Evolutionary conservation across 2,888 invertebrate genomes (phyloP), one percentile per base, ranked within the genome.

Genomic region (Drosophila anomalata): DNA sequence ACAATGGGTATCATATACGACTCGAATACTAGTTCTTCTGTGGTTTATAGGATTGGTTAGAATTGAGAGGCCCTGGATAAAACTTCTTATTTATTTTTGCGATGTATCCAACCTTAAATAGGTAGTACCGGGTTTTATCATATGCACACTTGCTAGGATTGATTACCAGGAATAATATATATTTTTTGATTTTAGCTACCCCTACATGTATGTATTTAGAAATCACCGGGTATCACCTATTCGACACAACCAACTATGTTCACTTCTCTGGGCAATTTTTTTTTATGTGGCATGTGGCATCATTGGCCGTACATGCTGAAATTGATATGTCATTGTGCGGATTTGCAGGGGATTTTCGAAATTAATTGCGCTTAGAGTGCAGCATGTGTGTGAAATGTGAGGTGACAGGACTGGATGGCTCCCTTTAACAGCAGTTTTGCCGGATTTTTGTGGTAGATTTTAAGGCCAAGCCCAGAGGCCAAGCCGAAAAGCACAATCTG

Each of bases 271-370:
- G 22, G 14, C 36, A n/a, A 26, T 47, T 56, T 42, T 55, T 68
- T 56, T 50, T 22, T 5, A n/a, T 51, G 36, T 68, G 69, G 29
- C 66, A 54, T 29, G 24, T 36, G 24, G 48, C 39, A 33, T 53
- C 65, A 66, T 52, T 33, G 70, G 41, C 17, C 33, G 26, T 41
- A 50, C 61, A 54, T 50, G 61, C 31, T 62, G 70, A 48, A 77
- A 75, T 70, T 78, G 76, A 75, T 63, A 71, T 61, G 60, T 78
- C 53, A 56, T 67, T 62, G 55, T 48, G 29, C 52, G 57, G 62
- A 70, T 71, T 80, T 70, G 44, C 52, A 6, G 54, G 47, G 55
- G 73, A 70, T 70, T 70, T 62, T 47, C 51, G 33, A 61, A 77
- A 68, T 77, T 80, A 77, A 70, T 70, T 77, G 70, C 50, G 51